Conservation (phyloP, 2,888 invertebrate species). For the Ophraella communa region DNA sequence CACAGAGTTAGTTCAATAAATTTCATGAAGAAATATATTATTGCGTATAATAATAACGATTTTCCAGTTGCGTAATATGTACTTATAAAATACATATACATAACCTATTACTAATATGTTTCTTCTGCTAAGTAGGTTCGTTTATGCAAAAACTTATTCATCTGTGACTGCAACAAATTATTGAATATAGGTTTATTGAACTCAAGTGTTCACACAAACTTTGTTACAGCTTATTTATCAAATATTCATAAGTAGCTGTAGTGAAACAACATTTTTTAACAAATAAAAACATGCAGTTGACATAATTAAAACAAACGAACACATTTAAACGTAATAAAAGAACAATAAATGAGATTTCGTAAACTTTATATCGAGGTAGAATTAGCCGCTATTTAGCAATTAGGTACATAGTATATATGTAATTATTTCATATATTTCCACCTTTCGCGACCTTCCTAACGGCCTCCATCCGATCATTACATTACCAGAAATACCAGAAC, state of each 20-base stretch:
- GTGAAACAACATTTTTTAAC: not conserved
- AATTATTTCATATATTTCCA: conserved; percentile 47
- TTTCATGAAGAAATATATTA: no score
- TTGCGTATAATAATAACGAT: no score
- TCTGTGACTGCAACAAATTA: not conserved
- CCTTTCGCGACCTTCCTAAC: conserved; percentile 49
- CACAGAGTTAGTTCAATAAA: no score
- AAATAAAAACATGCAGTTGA: conserved; percentile 5
- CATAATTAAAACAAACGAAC: conserved; percentile 7
- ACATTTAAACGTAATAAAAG: conserved; percentile 4
- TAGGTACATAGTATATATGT: conserved; percentile 35
- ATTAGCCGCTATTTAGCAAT: conserved; percentile 36
- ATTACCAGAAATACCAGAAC: conserved; percentile 38
- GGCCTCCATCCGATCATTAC: conserved; percentile 46
- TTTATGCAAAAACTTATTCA: conserved; percentile 3
- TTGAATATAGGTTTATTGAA: not conserved
- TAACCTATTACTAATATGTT: no score
- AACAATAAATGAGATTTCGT: conserved; percentile 28
- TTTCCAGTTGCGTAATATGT: no score
- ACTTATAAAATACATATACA: no score
- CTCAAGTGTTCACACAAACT: no score
- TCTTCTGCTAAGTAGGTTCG: not conserved
- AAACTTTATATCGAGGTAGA: conserved; percentile 37
- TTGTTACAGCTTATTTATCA: no score
- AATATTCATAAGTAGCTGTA: not conserved